Percentiles rank a stretch among this genome's conserved stretches.
Evolutionary conservation across 2,888 invertebrate species (phyloP).

Genomic region (Mesoligia furuncula): DNA sequence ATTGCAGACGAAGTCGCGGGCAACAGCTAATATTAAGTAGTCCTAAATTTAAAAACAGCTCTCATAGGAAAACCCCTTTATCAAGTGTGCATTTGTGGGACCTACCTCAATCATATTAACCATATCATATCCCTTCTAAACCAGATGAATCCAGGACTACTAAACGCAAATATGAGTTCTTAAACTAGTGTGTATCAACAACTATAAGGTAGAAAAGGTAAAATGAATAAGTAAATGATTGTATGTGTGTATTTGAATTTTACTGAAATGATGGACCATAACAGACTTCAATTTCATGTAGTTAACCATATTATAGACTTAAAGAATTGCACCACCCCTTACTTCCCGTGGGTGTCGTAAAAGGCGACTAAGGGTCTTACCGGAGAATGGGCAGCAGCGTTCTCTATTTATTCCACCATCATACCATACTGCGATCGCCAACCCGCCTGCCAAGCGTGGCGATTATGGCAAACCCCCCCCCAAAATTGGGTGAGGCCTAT

Average conservation of each 20-base stretch:
- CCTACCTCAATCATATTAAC: neutral
- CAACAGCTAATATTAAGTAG: neutral
- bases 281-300: neutral
- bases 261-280: neutral
- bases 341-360: no score
- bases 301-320: no score
- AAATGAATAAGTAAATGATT: neutral
- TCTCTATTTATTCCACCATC: no score
- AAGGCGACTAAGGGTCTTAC: no score
- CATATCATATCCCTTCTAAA: neutral
- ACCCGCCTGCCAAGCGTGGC: no score
- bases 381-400: no score
- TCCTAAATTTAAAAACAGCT: neutral
- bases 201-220: neutral
- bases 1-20: neutral
- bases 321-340: no score
- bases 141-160: neutral
- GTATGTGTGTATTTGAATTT: neutral
- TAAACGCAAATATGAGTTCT: neutral
- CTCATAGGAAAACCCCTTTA: neutral
- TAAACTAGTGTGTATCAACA: neutral
- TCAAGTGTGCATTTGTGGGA: neutral
- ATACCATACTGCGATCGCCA: no score
- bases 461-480: no score
- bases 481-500: no score